Base-by-base conservation (phyloP, 2,888 invertebrate species). In the Drosophila testacea region DNA sequence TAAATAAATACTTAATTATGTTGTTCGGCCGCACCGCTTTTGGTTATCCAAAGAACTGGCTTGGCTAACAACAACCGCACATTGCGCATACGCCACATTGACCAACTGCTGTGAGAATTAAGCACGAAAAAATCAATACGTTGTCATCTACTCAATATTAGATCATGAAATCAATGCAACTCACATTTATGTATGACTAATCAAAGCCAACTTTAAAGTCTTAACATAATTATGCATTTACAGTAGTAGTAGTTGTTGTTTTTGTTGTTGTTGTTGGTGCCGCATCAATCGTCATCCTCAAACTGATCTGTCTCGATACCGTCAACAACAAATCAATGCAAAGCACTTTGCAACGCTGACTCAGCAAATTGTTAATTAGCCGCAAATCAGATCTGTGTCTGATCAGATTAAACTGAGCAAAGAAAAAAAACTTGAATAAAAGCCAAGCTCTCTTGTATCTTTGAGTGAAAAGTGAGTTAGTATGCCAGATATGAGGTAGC, bases 1-100 rank as follows among this genome's bases (percentile, higher is more conserved):
- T 89, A 85, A 85, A 89, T 88, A 85, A 85, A 89, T 89, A 85
- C 85, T 85, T 85, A 89, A 85, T 85, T 85, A 85, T 85, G 89
- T 84, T 84, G 89, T 81, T 89, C 72, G 83, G 75, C 71, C 73
- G 77, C 77, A 67, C 89, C 81, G 73, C 71, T 72, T 85, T 81
- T 79, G 89, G 84, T 47, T 67, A 61, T 73, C 50, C 69, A 73
- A 84, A 88, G 80, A 88, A 82, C 88, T 64, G 86, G 83, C 69
- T 65, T 47, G 44, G 44, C 70, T 27, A 52, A 56, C 16, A 41
- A 22, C 30, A 52, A 28, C 51, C 36, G 48, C 57, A 70, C 62
- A 79, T 87, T 83, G 88, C 85, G 79, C 88, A 83, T 83, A 89
- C 83, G 85, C 79, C 85, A 39, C 69, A 60, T 71, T 81, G 56